Base-by-base conservation (phyloP, 1,140 invertebrate genomes). In the Coenobita brevimanus region DNA sequence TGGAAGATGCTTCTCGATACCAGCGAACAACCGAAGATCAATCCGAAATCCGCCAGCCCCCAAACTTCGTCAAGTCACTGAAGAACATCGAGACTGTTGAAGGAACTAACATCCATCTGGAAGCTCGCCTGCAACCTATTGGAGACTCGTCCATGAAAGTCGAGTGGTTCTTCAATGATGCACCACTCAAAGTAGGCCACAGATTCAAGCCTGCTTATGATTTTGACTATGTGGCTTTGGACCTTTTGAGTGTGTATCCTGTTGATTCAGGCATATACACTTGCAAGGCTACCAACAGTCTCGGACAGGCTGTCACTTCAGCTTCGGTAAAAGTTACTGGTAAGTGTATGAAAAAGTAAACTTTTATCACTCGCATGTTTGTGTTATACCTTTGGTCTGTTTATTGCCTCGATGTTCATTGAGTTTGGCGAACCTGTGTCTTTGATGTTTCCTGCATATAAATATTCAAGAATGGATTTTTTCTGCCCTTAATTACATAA, bases 211-310 rank as follows among this genome's bases (percentile, higher is more conserved):
- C 98, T 69, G 96, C 97, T 2, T 97, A 99, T 93, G 98, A 99
- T 93, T 99, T 99, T 92, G 98, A 99, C 92, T 99, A 99, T 92
- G 98, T 99, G 8, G 97, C 97, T 50, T 93, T 99, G 38, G 98
- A 99, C 92, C 95, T 99, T 43, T 93, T 99, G 1, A 97, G 97
- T 91, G 97, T 98, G 4, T 99, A 99, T 92, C 97, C 98, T 50
- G 97, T 98, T 92, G 99, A 99, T 93, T 98, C 97, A 33, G 99
- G 99, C 24, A 96, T 99, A 0, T 99, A 98, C 92, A 98, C 97
- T 6, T 98, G 97, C 91, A 96, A 97, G 92, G 97, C 97, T 1
- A 95, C 95, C 81, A 99, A 98, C 92, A 96, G 97, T 92, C 93
- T 98, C 30, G 98, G 98, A 1, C 97, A 98, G 94, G 97, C 97